phyloP scores from a whole-genome alignment of 2,113 vertebrate genomes.

The Serinus canaria region DNA sequence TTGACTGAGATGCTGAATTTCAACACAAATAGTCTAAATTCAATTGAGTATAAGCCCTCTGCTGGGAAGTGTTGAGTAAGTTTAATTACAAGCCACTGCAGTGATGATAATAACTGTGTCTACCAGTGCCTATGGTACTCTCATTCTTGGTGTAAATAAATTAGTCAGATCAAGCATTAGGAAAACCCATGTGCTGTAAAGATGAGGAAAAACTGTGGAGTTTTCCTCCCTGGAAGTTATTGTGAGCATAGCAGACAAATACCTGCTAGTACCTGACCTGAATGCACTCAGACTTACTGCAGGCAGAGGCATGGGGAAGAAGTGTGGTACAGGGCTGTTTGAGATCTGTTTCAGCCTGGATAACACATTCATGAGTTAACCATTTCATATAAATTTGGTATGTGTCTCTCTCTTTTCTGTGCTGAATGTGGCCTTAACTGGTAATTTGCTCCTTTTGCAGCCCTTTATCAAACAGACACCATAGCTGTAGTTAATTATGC shows the following conservation, averaged over 20 bases:
- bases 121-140: not conserved
- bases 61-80: not conserved
- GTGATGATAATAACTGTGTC: not conserved
- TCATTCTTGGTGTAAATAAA: not conserved
- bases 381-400: not conserved
- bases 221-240: not conserved
- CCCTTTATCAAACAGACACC: not conserved
- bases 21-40: not conserved
- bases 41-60: not conserved
- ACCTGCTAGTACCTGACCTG: not conserved
- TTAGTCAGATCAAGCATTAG: not conserved
- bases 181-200: not conserved
- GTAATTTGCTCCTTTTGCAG: not conserved
- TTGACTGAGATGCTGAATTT: not conserved
- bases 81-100: not conserved
- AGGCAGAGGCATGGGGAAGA: not conserved
- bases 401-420: fast-evolving
- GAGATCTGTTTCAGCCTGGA: not conserved
- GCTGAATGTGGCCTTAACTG: not conserved
- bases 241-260: not conserved
- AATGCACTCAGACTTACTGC: not conserved
- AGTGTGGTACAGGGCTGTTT: not conserved
- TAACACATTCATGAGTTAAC: not conserved
- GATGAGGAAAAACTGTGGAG: not conserved
- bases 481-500: not conserved